Evolutionary conservation across 2,797 vertebrate species (phyloP).

Genomic region (Melanotaenia maccullochi): DNA sequence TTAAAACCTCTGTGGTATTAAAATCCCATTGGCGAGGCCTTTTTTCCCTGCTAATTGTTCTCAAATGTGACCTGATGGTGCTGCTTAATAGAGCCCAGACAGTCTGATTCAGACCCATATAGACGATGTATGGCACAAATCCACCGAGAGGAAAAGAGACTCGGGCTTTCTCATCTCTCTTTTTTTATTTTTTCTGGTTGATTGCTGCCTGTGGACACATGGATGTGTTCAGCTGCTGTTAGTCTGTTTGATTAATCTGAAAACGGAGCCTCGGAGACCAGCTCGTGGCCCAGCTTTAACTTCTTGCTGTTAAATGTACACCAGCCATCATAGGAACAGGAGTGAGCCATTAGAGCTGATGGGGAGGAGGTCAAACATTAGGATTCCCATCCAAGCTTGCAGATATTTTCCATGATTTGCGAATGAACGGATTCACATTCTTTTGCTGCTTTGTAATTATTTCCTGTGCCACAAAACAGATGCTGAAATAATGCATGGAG

Average conservation of each 20-base stretch:
- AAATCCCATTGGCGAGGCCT: constrained; percentile 65
- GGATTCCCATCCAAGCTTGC: constrained; percentile 69
- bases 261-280: constrained; percentile 56
- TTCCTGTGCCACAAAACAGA: constrained; percentile 66
- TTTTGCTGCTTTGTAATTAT: constrained; percentile 70
- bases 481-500: constrained; percentile 48
- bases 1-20: constrained; percentile 76
- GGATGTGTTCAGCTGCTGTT: constrained; percentile 69
- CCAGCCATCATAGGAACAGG: constrained; percentile 61
- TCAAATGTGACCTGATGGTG: constrained; percentile 75
- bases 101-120: constrained; percentile 47
- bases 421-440: constrained; percentile 70
- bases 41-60: constrained; percentile 73
- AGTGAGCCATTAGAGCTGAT: constrained; percentile 65
- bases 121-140: constrained; percentile 50
- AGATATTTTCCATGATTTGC: constrained; percentile 75
- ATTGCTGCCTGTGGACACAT: constrained; percentile 68
- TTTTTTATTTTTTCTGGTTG: constrained; percentile 43
- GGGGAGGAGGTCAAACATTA: constrained; percentile 60
- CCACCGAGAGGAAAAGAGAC: constrained; percentile 54
- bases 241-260: constrained; percentile 56
- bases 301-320: constrained; percentile 67
- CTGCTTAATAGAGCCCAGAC: constrained; percentile 61
- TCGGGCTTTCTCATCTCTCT: constrained; percentile 47
- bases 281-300: constrained; percentile 31